Evolutionary conservation across 2,797 vertebrate species (phyloP), one percentile per base, ranked within the genome.

Genomic region (Enoplosus armatus): DNA sequence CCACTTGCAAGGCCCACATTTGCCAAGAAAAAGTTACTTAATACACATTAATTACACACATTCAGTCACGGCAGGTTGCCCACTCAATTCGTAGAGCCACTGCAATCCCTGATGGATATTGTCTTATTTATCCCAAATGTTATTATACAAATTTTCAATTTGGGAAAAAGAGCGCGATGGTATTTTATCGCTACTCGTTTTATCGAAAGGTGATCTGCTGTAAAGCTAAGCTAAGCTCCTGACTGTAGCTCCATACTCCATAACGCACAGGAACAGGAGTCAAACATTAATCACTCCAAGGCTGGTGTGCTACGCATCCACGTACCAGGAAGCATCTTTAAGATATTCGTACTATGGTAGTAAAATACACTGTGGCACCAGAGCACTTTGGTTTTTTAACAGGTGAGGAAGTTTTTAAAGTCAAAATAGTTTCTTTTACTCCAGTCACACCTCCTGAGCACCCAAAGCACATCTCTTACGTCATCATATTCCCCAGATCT

Each of bases 401-500:
- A 37, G 20, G 2, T 74, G 33, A 8, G 29, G 1, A 68, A 24
- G 55, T 55, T 79, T 64, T 55, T n/a, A 66, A 74, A 75, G 39
- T 74, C 27, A 71, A 69, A 73, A 26, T 31, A 56, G 8, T 33
- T 59, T 68, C 2, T 47, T 56, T 55, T 62, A 41, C 67, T 58
- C n/a, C 18, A 4, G 5, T 66, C 45, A 60, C 58, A 45, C 16
- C 29, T 47, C 27, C 48, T 56, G 60, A 68, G 29, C 75, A 74
- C 61, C 39, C 55, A 20, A 45, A 77, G 55, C 51, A 14, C 33
- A 54, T 67, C 75, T 53, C 48, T 75, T 66, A 76, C 59, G 65
- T 79, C 75, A 80, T 86, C 78, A 77, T 81, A 77, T 80, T 80
- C 43, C 60, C 24, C 58, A 35, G 48, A 86, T 84, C 39, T 82